phyloP scores from a whole-genome alignment of 2,113 vertebrate genomes.

The Hydrochoerus hydrochaeris region DNA sequence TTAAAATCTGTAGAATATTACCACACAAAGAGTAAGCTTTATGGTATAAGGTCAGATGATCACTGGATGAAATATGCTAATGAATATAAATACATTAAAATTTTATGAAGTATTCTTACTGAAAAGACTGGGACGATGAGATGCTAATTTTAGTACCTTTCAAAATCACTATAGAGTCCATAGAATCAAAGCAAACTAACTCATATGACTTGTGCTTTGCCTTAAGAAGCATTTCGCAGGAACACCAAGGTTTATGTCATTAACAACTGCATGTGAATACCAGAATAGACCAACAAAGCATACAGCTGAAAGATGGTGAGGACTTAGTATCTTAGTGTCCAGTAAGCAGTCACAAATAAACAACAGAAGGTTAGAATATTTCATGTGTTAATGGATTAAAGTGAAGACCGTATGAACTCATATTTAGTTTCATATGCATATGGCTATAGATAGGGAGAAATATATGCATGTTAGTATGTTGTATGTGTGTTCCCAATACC shows the following conservation, averaged over 20 bases:
- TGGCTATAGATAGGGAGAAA: background rate
- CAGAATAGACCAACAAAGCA: background rate
- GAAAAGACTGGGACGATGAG: background rate
- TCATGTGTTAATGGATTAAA: background rate
- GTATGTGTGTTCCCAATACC: no score
- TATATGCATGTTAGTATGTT: background rate
- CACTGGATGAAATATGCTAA: background rate
- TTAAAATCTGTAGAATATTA: background rate
- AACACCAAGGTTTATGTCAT: background rate
- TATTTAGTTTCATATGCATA: background rate
- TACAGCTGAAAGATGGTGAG: no score
- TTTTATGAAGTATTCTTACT: background rate
- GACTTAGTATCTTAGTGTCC: background rate
- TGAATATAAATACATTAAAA: background rate
- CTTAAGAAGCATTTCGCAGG: background rate
- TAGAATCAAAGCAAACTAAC: background rate
- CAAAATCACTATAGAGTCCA: background rate
- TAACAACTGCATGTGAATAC: background rate
- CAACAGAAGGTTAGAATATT: background rate
- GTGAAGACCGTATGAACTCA: background rate
- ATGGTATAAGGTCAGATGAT: background rate
- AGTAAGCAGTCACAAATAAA: background rate
- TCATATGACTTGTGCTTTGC: background rate
- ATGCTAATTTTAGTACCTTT: background rate
- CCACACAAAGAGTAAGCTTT: background rate